Base-by-base conservation (phyloP, 2,888 invertebrate species). In the Idaea dimidiata region DNA sequence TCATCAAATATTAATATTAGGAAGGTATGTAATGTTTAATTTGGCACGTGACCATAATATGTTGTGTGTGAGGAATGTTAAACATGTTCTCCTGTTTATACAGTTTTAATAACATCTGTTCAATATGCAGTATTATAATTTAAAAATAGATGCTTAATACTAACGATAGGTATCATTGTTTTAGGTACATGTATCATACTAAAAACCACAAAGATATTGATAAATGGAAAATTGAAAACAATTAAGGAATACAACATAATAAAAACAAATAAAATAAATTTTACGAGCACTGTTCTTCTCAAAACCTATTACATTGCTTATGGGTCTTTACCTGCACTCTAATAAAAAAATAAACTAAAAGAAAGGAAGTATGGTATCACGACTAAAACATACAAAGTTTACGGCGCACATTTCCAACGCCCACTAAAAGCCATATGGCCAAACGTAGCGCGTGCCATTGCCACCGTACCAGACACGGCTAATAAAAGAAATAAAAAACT, bases 371-470 rank as follows among this genome's bases (percentile, higher is more conserved):
- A 58, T 17, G 54, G 31, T 24, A 24, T 24, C 24, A 24, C 24
- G 31, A 54, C 16, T 32, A 17, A 53, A 59, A 31, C 53, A 54
- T 54, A n/a, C 17, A 54, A 6, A 54, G 24, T 18, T 18, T 59
- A 59, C 56, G 14, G 17, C 18, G 18, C 10, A 56, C 56, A 56
- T 56, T 56, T 18, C 10, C 18, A 61, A 62, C 61, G 64, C 63
- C 58, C 62, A 61, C 62, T 61, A 10, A 43, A 64, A 62, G 62
- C 65, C 67, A 65, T 66, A 68, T 63, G 18, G 65, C 62, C 66
- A 58, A 7, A 57, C 62, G 54, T 33, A 72, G 77, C 81, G 75
- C 81, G 81, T 79, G 80, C 81, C 79, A 70, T 64, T 53, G 69
- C 17, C 56, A 17, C 18, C 14, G 16, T 14, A 17, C 56, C 18